Conservation (phyloP, 2,888 invertebrate genomes). For the Leistus spinibarbis region DNA sequence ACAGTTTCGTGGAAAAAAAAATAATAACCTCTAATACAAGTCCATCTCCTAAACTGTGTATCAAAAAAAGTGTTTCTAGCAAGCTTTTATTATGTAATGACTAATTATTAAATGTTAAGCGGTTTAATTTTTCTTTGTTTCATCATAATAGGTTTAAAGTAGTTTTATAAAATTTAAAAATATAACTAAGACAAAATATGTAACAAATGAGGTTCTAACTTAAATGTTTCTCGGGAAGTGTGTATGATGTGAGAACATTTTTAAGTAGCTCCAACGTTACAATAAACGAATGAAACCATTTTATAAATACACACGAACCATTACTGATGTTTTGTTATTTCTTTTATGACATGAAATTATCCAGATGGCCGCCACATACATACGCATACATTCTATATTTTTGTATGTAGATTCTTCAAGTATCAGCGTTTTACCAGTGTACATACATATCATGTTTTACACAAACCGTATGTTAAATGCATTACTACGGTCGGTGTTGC, state of each 20-base stretch:
- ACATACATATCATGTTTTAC: not conserved
- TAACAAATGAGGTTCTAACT: no score
- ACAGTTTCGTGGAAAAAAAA: no score
- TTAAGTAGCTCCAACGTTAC: not conserved
- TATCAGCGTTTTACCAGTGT: not conserved
- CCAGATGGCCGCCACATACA: conserved; percentile 13
- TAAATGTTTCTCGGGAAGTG: not conserved
- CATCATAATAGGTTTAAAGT: no score
- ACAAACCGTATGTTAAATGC: not conserved
- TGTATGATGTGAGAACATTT: not conserved
- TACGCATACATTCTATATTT: not conserved
- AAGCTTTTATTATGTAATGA: no score
- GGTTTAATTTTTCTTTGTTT: no score
- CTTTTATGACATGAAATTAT: conserved; percentile 24
- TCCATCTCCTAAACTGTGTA: no score
- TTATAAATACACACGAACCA: not conserved
- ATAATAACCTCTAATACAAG: no score
- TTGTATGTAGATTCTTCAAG: not conserved
- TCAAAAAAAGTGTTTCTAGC: no score
- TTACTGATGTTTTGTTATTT: conserved; percentile 1
- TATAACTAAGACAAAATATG: no score
- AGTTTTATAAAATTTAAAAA: no score
- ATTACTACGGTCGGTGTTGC: no score
- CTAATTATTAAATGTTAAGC: no score
- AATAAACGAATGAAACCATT: not conserved